Percentiles rank a stretch among this genome's conserved stretches.
phyloP scores from a whole-genome alignment of 2,797 vertebrate species.

The Onychomys leucogaster region DNA sequence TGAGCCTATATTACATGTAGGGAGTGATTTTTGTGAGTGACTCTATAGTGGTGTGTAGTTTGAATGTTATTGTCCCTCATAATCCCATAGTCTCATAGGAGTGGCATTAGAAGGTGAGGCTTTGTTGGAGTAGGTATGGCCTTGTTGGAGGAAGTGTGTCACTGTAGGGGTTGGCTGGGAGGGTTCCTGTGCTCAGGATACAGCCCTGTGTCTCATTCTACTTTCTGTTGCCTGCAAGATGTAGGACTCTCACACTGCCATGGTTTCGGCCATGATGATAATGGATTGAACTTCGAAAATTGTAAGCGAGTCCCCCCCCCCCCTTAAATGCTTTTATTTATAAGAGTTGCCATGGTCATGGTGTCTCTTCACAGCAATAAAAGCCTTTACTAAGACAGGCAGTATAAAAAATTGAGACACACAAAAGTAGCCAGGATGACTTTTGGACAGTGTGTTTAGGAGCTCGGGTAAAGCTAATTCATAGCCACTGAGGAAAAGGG shows the following conservation, averaged over 20 bases:
- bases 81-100: background rate
- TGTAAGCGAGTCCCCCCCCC: background rate
- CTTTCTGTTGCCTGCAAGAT: background rate
- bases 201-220: background rate
- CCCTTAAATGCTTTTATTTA: background rate
- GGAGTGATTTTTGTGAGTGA: background rate
- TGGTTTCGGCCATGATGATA: background rate
- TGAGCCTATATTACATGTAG: background rate
- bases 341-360: background rate
- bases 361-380: background rate
- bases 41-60: background rate
- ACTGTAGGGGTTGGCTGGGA: background rate
- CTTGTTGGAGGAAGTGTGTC: background rate
- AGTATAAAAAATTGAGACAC: slow-evolving; percentile 12
- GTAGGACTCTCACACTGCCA: background rate
- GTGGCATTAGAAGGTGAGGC: background rate
- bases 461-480: background rate
- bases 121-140: background rate
- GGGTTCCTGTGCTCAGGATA: background rate
- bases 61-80: no score
- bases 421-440: background rate
- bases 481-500: background rate
- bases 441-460: background rate
- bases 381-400: background rate
- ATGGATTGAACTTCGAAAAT: background rate